Conservation (phyloP, 2,797 vertebrate species). For the Xenentodon cancila region DNA sequence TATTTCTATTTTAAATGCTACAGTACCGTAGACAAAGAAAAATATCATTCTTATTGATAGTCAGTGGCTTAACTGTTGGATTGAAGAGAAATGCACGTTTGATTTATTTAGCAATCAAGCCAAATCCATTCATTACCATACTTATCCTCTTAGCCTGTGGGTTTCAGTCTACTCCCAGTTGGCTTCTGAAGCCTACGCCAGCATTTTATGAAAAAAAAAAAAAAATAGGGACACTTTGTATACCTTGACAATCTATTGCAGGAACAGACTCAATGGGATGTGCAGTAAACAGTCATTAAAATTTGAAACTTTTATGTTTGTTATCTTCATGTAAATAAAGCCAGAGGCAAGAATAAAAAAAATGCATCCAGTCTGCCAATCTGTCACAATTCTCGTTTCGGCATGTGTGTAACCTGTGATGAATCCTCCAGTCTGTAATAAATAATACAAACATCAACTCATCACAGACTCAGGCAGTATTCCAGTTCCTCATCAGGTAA, state of each 20-base stretch:
- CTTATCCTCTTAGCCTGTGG: background rate
- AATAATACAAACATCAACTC: slow-evolving; percentile 19
- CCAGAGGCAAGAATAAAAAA: slow-evolving; percentile 2
- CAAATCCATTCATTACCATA: slow-evolving; percentile 6
- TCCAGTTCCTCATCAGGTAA: slow-evolving; percentile 37
- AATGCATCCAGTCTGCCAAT: slow-evolving; percentile 7
- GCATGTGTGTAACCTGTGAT: slow-evolving; percentile 9
- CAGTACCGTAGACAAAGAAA: background rate
- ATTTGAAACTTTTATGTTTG: background rate
- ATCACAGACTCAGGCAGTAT: slow-evolving; percentile 21
- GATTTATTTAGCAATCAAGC: slow-evolving; percentile 22
- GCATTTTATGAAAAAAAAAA: background rate
- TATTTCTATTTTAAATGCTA: slow-evolving; percentile 16
- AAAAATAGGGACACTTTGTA: background rate
- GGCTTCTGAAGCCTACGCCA: background rate
- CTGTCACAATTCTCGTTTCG: slow-evolving; percentile 7
- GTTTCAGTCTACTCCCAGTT: slow-evolving; percentile 5
- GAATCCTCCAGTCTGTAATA: slow-evolving; percentile 17
- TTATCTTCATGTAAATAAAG: slow-evolving; percentile 16
- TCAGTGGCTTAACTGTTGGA: slow-evolving; percentile 6
- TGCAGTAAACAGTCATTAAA: background rate
- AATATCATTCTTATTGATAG: slow-evolving; percentile 6
- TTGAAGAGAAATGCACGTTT: slow-evolving; percentile 11
- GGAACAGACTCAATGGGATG: background rate
- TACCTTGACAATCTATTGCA: slow-evolving; percentile 6